phyloP scores from a whole-genome alignment of 2,113 vertebrate genomes.

The Columbina picui region DNA sequence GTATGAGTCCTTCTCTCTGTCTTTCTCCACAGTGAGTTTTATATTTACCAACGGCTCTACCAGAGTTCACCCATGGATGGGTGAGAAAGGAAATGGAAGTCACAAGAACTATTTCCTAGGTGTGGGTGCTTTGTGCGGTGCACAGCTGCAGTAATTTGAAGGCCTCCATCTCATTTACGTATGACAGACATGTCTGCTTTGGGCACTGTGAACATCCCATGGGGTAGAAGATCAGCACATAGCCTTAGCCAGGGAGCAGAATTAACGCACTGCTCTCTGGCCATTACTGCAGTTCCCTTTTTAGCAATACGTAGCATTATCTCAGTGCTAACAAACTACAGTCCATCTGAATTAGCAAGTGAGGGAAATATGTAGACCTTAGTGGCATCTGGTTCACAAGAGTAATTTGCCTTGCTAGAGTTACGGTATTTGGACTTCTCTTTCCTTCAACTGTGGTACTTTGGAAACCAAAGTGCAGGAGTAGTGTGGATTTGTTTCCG shows the following conservation, averaged over 20 bases:
- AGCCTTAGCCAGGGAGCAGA: accelerated
- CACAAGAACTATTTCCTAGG: accelerated
- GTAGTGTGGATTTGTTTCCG: background rate
- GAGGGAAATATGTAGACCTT: background rate
- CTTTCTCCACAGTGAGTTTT: background rate
- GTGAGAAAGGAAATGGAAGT: background rate
- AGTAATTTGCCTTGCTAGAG: background rate
- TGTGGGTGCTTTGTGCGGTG: background rate
- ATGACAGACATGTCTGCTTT: accelerated
- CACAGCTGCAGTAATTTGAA: background rate
- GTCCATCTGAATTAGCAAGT: background rate
- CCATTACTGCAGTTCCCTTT: background rate
- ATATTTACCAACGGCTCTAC: background rate
- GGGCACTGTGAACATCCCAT: background rate
- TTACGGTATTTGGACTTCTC: background rate
- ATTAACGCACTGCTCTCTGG: accelerated
- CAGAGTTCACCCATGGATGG: background rate
- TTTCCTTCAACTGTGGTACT: background rate
- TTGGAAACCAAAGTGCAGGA: background rate
- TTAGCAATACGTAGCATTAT: background rate
- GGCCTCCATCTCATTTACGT: too few relatives aligned
- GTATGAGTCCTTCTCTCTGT: background rate
- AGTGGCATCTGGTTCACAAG: background rate
- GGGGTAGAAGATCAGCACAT: background rate
- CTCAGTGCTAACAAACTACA: background rate